phyloP scores from a whole-genome alignment of 2,113 vertebrate species.

The Prolemur simus region DNA sequence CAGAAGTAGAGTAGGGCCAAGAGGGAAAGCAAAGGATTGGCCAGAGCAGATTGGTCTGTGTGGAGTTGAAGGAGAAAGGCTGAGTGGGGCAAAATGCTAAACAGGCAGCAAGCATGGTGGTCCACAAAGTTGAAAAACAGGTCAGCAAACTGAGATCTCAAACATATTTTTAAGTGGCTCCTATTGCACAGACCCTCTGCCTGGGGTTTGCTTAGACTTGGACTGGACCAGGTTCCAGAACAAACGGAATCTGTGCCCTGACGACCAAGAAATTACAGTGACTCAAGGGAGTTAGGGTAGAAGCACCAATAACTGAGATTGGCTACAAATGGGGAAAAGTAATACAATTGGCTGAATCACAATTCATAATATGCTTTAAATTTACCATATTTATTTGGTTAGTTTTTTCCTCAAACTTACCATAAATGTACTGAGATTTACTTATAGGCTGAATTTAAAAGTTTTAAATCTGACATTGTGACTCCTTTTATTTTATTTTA shows the following conservation, averaged over 20 bases:
- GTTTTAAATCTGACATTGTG: neutral
- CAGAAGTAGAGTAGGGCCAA: neutral
- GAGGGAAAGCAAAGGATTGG: neutral
- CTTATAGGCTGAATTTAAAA: neutral
- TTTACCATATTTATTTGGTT: neutral
- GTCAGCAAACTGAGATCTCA: neutral
- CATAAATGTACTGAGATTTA: neutral
- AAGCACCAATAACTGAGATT: neutral
- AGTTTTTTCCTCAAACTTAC: neutral
- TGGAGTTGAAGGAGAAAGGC: neutral
- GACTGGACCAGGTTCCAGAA: neutral
- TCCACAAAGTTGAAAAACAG: neutral
- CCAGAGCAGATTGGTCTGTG: neutral
- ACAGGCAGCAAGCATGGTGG: accelerated
- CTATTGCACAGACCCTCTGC: neutral
- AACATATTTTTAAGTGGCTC: accelerated
- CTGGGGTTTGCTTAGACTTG: neutral
- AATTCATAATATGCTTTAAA: neutral
- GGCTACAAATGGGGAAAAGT: neutral
- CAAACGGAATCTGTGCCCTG: neutral
- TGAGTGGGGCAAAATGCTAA: neutral
- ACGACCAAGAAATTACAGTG: neutral
- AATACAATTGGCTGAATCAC: neutral
- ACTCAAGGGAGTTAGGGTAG: neutral
- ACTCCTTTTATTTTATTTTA: neutral